Base-by-base conservation (phyloP, 2,113 vertebrate genomes). In the Tyrannus savana region DNA sequence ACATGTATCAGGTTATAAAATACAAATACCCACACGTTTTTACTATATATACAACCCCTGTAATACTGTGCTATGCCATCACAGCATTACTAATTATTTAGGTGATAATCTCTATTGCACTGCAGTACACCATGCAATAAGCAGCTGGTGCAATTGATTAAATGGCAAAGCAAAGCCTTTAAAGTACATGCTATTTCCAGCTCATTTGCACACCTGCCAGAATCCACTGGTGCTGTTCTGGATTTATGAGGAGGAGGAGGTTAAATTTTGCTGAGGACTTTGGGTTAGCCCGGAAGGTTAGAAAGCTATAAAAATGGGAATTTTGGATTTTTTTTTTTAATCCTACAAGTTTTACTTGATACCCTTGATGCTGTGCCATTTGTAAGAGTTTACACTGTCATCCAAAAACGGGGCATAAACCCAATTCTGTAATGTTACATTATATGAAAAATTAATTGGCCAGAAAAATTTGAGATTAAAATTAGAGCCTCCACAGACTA, bases 81-180 rank as follows among this genome's bases (percentile, higher is more conserved):
- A 76, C 6, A 73, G 56, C 66, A 82, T 69, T 93, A 47, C 95
- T 92, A 93, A 95, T 96, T 95, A 84, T 95, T 95, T 66, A 92
- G 87, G 90, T 0, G 90, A 94, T 97, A 96, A 93, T 94, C 93
- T 94, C 87, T 92, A 33, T 82, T 92, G 83, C 2, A 5, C 64
- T 81, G 13, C 4, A 52, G 69, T 55, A 90, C 82, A 87, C 0
- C 0, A 67, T 81, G 44, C 53, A 95, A 93, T 86, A 93, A 93
- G 27, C 91, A 95, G 94, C 85, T 69, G 80, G 62, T 73, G 53
- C 18, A 22, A 82, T 90, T 95, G 90, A 93, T 84, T 75, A 93
- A 94, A 96, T 94, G 64, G 69, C 83, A 88, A 91, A 94, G 89
- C 55, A 95, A 91, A 94, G 76, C 62, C 90, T 96, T 93, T 69